phyloP scores from a whole-genome alignment of 2,797 vertebrate species.

The Poecilia velifera region DNA sequence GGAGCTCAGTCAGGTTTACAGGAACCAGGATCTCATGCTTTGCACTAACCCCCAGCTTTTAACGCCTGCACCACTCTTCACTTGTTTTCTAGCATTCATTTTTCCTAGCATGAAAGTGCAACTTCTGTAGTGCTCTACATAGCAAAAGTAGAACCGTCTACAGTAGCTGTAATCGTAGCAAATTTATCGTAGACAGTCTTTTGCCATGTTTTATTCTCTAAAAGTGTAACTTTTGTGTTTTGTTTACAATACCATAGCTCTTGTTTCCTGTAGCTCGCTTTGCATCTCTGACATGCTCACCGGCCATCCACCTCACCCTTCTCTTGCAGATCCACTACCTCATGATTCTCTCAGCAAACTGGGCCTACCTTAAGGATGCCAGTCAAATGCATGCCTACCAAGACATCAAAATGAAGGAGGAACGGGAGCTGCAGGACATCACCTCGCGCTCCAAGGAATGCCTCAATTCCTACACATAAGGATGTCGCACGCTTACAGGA shows the following conservation, averaged over 20 bases:
- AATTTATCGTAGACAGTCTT: slow-evolving; percentile 27
- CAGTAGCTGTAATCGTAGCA: slow-evolving; percentile 46
- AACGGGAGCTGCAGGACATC: slow-evolving; percentile 99
- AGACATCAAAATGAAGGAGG: slow-evolving; percentile 99
- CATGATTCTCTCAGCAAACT: slow-evolving; percentile 99
- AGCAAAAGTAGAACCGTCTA: slow-evolving; percentile 18
- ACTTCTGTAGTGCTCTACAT: slow-evolving; percentile 40
- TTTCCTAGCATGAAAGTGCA: slow-evolving; percentile 35
- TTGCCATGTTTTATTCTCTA: slow-evolving; percentile 34
- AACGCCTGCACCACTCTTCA: slow-evolving; percentile 44
- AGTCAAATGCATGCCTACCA: slow-evolving; percentile 99
- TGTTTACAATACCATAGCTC: slow-evolving; percentile 79
- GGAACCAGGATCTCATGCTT: slow-evolving; percentile 46
- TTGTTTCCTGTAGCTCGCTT: slow-evolving; percentile 89
- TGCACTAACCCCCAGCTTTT: slow-evolving; percentile 64
- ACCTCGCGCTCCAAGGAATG: slow-evolving; percentile 99
- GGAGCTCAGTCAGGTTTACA: slow-evolving; percentile 31
- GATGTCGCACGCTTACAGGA: slow-evolving; percentile 43
- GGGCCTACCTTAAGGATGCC: slow-evolving; percentile 99
- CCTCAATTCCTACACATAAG: slow-evolving; percentile 99
- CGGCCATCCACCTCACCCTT: slow-evolving; percentile 97
- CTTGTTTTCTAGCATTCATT: slow-evolving; percentile 38
- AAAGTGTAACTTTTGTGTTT: slow-evolving; percentile 57
- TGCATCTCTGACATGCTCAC: slow-evolving; percentile 95
- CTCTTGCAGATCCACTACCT: slow-evolving; percentile 99